Base-by-base conservation (phyloP, 2,797 vertebrate genomes). In the Pangasius larnaudii region DNA sequence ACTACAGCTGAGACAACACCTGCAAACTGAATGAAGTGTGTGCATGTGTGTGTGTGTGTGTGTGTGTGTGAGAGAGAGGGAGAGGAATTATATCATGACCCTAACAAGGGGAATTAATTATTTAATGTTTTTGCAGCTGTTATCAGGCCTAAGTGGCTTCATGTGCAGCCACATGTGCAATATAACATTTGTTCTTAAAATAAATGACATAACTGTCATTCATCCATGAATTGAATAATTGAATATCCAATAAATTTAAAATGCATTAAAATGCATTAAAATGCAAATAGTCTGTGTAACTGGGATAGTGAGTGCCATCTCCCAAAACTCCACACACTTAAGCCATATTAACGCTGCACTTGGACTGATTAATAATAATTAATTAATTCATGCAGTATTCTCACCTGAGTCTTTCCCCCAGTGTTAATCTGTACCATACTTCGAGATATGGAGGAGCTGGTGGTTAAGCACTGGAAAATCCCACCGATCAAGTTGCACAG, bases 401-500 rank as follows among this genome's bases (percentile, higher is more conserved):
- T 71, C 77, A 96, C 96, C 95, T 97, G 95, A 46, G 95, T 94
- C 86, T 93, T 95, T 33, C 96, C 96, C 67, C 96, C 95, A 0
- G 98, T 97, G 94, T 97, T 98, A 84, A 98, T 97, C 93, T 99
- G 98, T 88, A 99, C 98, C 92, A 99, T 96, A 58, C 94, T 96
- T 85, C 98, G 97, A 90, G 98, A 99, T 97, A 99, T 98, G 16
- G 98, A 99, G 87, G 97, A 98, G 24, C 98, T 99, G 91, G 98
- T 87, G 13, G 97, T 93, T 87, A 99, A 98, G 78, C 97, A 99
- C 93, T 98, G 98, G 94, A 99, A 99, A 88, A 98, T 91, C 0
- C 97, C 98, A 85, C 98, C 98, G 0, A 97, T 75, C 9, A 95
- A 94, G 92, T 99, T 99, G 92, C 98, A 97, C 90, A 99, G 93